Evolutionary conservation across 2,113 vertebrate species (phyloP), one percentile per base, ranked within the genome.

Genomic region (Plestiodon gilberti): DNA sequence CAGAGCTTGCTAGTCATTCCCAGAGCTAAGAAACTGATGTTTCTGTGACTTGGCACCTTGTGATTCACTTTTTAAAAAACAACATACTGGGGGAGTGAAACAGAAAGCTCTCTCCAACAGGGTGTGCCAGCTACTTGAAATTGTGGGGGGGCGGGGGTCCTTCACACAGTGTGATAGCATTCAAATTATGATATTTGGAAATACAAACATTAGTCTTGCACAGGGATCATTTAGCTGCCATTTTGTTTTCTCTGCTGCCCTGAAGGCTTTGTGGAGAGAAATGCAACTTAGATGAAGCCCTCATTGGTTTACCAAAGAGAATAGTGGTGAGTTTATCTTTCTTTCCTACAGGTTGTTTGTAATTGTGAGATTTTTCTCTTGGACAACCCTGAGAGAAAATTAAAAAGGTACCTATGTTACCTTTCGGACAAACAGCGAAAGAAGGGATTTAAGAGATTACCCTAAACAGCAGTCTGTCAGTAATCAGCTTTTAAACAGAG

Each of bases 401-500:
- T 57, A 85, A 87, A 85, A 87, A 64, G 33, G 55, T 87, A 2
- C 9, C 35, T 88, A 87, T 92, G 82, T 88, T 81, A 83, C 87
- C 73, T 86, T 81, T 80, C 67, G 74, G 88, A 43, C 14, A 76
- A 14, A 43, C 70, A 88, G 15, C 17, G 43, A 52, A 88, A 33
- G 83, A 84, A 84, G 87, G 57, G 62, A 92, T 87, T 89, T 78
- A 90, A 88, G 87, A 71, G 74, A 87, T 87, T 89, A 92, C 87
- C 82, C 2, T 1, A n/a, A 90, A 62, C 30, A 35, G 18, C 79
- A 93, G 25, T 75, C 30, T 48, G 0, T 0, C 6, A 86, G 25
- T 55, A 88, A 83, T 59, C 82, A 62, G 87, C 89, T 88, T 74
- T 81, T 87, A 70, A 69, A 65, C 28, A 23, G 65, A 57, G 62